phyloP scores from a whole-genome alignment of 2,888 invertebrate genomes.

The Brachypterus glaber region DNA sequence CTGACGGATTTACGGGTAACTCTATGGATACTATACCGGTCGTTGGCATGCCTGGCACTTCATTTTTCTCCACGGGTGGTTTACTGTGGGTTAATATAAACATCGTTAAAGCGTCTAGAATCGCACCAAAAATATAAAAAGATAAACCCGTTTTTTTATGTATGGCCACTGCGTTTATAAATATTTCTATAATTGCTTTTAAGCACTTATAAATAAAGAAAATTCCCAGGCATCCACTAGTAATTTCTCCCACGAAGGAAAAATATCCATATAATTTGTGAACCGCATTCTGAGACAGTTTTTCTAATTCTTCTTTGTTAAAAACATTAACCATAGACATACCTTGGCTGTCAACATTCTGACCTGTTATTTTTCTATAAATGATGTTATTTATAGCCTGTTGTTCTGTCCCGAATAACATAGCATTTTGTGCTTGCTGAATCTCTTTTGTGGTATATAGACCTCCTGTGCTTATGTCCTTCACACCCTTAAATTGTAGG shows the following conservation, averaged over 20 bases:
- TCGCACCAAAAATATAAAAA: too few species aligned
- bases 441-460: background rate
- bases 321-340: background rate
- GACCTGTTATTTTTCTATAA: background rate
- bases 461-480: background rate
- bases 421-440: background rate
- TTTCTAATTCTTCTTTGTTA: background rate
- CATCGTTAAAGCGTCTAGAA: too few species aligned
- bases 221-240: background rate
- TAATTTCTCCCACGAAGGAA: background rate
- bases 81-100: too few species aligned
- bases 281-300: background rate
- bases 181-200: background rate
- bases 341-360: background rate
- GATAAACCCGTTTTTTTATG: background rate
- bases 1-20: too few species aligned
- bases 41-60: too few species aligned
- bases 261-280: background rate
- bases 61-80: too few species aligned
- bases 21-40: too few species aligned
- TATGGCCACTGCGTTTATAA: background rate
- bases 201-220: background rate
- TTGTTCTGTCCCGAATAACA: background rate
- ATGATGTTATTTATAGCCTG: background rate
- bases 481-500: background rate